Evolutionary conservation across 2,888 invertebrate genomes (phyloP).

Genomic region (Amphipoea lucens): DNA sequence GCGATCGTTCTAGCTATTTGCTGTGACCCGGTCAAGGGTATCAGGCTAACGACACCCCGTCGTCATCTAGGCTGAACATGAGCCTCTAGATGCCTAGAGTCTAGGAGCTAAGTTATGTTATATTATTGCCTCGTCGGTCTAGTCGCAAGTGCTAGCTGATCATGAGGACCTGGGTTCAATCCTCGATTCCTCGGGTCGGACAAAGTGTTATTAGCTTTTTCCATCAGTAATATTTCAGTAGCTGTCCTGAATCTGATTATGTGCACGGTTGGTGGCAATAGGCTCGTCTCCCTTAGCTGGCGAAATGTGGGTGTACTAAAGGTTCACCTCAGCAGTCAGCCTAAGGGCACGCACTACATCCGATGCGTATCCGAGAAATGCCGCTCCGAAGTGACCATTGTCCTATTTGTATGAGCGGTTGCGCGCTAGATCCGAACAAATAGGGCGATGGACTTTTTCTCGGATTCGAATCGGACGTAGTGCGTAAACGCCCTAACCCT

Average conservation of each 20-base stretch:
- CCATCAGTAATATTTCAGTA: background rate
- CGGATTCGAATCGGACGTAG: too few species aligned
- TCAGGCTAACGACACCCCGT: conserved; percentile 37
- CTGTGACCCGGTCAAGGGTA: conserved; percentile 61
- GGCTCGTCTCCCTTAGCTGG: too few species aligned
- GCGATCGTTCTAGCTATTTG: conserved; percentile 3
- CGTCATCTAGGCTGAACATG: conserved; percentile 33
- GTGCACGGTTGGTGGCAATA: background rate
- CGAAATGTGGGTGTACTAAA: too few species aligned
- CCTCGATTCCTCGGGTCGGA: background rate
- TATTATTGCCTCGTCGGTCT: background rate
- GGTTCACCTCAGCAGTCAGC: too few species aligned
- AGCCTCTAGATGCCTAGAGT: conserved; percentile 11
- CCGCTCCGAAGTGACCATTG: too few species aligned
- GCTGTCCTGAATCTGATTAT: background rate
- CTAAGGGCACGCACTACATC: too few species aligned
- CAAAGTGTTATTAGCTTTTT: too few species aligned
- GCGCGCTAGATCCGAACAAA: too few species aligned
- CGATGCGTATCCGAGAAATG: too few species aligned
- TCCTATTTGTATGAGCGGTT: too few species aligned
- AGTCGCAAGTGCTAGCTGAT: background rate
- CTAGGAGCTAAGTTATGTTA: conserved; percentile 20
- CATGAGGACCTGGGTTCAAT: background rate
- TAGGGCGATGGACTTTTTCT: too few species aligned
- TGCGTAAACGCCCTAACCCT: background rate